A percentile compares a stretch with the other conserved stretches of the same genome.
phyloP scores from a whole-genome alignment of 2,797 vertebrate species.

The Danio jaintianensis region DNA sequence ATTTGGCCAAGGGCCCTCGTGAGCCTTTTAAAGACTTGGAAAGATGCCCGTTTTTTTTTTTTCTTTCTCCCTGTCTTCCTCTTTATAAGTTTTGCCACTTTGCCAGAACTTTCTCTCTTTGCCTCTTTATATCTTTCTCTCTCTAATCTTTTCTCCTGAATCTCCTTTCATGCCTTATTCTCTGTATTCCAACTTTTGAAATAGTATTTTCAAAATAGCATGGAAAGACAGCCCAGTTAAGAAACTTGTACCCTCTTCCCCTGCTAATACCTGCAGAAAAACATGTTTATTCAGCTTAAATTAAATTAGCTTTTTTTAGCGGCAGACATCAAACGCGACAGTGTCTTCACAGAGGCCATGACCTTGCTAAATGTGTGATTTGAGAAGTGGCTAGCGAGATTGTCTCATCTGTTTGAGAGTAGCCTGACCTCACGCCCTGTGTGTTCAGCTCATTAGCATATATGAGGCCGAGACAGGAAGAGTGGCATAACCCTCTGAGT shows the following conservation, averaged over 20 bases:
- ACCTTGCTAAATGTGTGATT: constrained; percentile 11
- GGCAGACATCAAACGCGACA: neutral
- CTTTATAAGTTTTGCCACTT: constrained; percentile 54
- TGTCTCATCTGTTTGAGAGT: constrained; percentile 67
- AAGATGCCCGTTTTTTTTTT: constrained; percentile 68
- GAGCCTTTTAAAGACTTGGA: constrained; percentile 78
- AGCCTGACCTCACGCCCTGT: constrained; percentile 71
- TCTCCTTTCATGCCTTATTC: constrained; percentile 52
- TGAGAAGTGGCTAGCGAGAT: constrained; percentile 48
- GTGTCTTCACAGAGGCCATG: neutral
- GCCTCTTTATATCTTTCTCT: constrained; percentile 61
- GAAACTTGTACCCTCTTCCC: neutral
- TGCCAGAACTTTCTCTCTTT: constrained; percentile 63
- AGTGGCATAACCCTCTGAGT: constrained; percentile 76
- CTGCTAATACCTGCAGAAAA: constrained; percentile 12
- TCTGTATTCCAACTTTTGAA: constrained; percentile 60
- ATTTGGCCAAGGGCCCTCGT: constrained; percentile 78
- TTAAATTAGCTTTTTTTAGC: constrained; percentile 5
- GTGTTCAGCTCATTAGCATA: constrained; percentile 79
- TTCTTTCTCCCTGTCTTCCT: constrained; percentile 44
- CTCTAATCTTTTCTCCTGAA: constrained; percentile 60
- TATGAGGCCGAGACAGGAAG: constrained; percentile 74
- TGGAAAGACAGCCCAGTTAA: neutral
- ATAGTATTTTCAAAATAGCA: neutral
- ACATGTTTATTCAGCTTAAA: constrained; percentile 14